These are phyloP conservation scores for Bolinopsis microptera DNA, from an alignment of 37 sponge, comb jelly and placozoan species.

Conservation along the genomic window DNA sequence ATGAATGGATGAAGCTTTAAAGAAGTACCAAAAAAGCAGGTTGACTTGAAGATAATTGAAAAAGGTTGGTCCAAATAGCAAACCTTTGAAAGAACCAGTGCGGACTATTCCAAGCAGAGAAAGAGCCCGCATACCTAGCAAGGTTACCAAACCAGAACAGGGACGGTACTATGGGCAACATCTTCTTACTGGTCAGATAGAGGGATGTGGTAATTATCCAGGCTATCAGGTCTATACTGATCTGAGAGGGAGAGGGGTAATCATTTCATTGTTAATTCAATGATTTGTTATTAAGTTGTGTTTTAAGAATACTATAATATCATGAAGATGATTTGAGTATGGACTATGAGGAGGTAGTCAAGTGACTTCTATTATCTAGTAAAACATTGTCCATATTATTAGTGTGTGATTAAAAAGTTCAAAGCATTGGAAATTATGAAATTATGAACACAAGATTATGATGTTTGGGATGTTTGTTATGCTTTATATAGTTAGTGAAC, in stretches of 20 bases:
- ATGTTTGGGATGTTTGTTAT: too few relatives aligned
- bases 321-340: neutral
- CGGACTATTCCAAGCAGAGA: conserved; percentile 28
- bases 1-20: too few relatives aligned
- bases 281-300: too few relatives aligned
- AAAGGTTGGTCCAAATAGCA: too few relatives aligned
- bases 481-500: too few relatives aligned
- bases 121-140: neutral
- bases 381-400: too few relatives aligned
- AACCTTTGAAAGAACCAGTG: conserved; percentile 62
- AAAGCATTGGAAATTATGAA: too few relatives aligned
- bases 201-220: neutral
- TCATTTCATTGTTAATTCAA: neutral
- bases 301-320: neutral
- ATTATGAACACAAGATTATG: too few relatives aligned
- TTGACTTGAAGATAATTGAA: too few relatives aligned
- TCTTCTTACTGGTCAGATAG: conserved; percentile 6
- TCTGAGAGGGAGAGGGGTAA: neutral
- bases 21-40: too few relatives aligned
- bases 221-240: neutral
- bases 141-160: conserved; percentile 53
- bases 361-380: too few relatives aligned
- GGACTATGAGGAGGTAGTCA: neutral
- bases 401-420: too few relatives aligned
- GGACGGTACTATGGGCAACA: neutral